Evolutionary conservation across 1,140 invertebrate genomes (phyloP).

Genomic region (Nomia melanderi): DNA sequence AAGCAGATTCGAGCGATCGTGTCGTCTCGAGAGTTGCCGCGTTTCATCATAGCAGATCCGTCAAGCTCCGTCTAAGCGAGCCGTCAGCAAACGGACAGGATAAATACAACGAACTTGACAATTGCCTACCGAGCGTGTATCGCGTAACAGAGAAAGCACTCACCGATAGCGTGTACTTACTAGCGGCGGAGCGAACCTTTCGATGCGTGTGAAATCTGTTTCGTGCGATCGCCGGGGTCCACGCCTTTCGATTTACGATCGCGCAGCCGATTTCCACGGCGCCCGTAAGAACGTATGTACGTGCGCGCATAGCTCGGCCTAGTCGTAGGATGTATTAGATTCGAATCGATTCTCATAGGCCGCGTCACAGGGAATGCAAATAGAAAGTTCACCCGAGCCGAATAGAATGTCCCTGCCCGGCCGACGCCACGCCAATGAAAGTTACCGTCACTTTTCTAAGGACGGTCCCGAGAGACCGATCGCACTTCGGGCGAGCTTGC

Average conservation of each 20-base stretch:
- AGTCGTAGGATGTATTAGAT: conserved; percentile 51
- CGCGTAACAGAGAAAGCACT: conserved; percentile 20
- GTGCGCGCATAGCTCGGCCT: conserved; percentile 17
- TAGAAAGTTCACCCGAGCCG: conserved; percentile 56
- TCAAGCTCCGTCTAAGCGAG: too few species aligned
- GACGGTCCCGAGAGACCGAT: conserved; percentile 24
- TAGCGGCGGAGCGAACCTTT: background rate
- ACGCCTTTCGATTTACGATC: conserved; percentile 35
- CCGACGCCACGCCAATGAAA: conserved; percentile 64
- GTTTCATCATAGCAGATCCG: too few species aligned
- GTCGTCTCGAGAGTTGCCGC: background rate
- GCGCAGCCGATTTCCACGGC: conserved; percentile 14
- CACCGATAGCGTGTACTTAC: background rate
- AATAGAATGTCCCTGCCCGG: conserved; percentile 59
- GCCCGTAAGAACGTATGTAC: too few species aligned
- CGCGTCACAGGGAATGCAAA: conserved; percentile 66
- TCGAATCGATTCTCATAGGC: conserved; percentile 68
- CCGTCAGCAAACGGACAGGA: conserved; percentile 21
- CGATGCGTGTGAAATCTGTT: conserved; percentile 36
- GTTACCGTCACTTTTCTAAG: conserved; percentile 38
- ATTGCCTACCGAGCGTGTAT: conserved; percentile 4
- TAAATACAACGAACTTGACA: conserved; percentile 30
- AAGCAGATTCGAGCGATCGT: too few species aligned
- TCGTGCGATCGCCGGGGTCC: conserved; percentile 14
- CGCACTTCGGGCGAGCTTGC: conserved; percentile 48